Base-by-base conservation (phyloP, 2,888 invertebrate species). In the Lampropteryx suffumata region DNA sequence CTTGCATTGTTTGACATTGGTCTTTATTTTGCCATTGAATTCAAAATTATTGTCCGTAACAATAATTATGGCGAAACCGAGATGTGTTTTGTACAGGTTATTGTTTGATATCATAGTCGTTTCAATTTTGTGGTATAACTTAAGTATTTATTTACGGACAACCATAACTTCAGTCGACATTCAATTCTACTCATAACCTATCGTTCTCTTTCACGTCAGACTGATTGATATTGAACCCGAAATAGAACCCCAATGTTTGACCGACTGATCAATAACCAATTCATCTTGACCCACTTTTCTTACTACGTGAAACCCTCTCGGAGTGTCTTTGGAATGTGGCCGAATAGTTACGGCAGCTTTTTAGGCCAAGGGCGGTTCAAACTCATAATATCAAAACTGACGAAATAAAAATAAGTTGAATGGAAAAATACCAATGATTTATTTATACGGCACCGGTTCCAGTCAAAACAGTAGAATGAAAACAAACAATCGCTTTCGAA, bases 351-450 rank as follows among this genome's bases (percentile, higher is more conserved):
- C 48, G 44, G 43, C 17, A 50, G 43, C 47, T 61, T 65, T 67
- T 59, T 60, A 56, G 66, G 70, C 64, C 73, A 73, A 68, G 72
- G 72, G 27, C 60, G 39, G 50, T 35, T 48, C 50, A 24, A 36
- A 55, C 60, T 50, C 47, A 44, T 49, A 24, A 50, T 34, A 33
- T 51, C 50, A 41, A 45, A 52, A 35, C 33, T 29, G 42, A 37
- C 11, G 28, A 26, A 32, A 41, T 46, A 40, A 54, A 49, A 35
- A 49, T 33, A 48, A 24, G 9, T 6, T 40, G 28, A 33, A 13
- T 45, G 32, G 12, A 12, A 9, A 10, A 10, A 7, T 32, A 37
- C 13, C 26, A 33, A 39, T 33, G 27, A 32, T 21, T 27, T 17
- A 27, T 33, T 27, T 32, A 17, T 28, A 27, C 12, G 10, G 2